These are phyloP conservation scores for Jaculus jaculus DNA, from an alignment of 2,113 vertebrate species.

Conservation along the genomic window DNA sequence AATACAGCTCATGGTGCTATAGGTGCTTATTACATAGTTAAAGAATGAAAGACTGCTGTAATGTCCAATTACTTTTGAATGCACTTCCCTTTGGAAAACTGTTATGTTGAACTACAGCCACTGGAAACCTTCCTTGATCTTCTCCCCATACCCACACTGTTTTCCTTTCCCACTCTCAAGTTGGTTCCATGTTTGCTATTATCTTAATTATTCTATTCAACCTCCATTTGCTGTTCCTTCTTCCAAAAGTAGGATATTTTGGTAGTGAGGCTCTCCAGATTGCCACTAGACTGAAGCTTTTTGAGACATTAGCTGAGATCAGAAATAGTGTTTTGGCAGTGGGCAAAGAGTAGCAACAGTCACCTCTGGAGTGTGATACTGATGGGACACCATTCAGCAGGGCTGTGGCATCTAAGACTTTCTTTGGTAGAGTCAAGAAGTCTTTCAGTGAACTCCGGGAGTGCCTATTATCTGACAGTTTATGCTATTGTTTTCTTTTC, in stretches of 20 bases:
- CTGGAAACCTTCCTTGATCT: neutral
- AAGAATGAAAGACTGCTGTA: neutral
- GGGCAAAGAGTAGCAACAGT: too few relatives aligned
- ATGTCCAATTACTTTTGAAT: neutral
- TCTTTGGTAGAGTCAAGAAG: too few relatives aligned
- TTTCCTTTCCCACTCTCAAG: neutral
- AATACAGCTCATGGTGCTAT: neutral
- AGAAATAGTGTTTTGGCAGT: neutral
- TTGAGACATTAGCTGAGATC: neutral
- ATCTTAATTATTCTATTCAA: neutral
- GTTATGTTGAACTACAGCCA: neutral
- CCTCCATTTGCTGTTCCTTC: neutral
- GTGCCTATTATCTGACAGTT: too few relatives aligned
- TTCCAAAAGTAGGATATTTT: neutral
- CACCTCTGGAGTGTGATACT: too few relatives aligned
- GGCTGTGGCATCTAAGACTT: too few relatives aligned
- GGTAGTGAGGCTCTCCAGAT: neutral
- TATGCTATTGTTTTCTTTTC: too few relatives aligned
- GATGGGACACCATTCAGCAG: too few relatives aligned
- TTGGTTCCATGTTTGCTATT: neutral
- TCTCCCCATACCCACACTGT: neutral
- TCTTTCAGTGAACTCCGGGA: too few relatives aligned
- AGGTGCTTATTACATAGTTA: neutral
- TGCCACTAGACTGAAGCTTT: neutral
- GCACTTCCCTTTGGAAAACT: neutral